Evolutionary conservation across 2,113 vertebrate genomes (phyloP).

Genomic region (Merops nubicus): DNA sequence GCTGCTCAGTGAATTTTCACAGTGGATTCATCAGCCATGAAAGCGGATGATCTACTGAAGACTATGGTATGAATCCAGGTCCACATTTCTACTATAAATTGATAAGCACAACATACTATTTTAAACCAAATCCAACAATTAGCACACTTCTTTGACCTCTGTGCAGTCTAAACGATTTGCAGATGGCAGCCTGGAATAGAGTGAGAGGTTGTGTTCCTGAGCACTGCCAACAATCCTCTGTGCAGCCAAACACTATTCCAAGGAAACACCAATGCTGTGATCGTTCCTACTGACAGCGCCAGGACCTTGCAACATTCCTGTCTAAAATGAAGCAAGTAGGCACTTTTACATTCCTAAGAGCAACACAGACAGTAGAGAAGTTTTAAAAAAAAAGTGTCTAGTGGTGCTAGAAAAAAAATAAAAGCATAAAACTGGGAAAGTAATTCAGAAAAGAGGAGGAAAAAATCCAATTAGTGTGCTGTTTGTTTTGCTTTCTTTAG

Average conservation of each 20-base stretch:
- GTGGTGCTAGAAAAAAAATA: background rate
- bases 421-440: background rate
- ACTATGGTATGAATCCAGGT: background rate
- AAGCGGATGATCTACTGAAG: background rate
- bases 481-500: background rate
- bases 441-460: background rate
- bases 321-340: background rate
- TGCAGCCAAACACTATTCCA: background rate
- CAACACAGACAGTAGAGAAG: background rate
- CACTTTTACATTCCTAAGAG: background rate
- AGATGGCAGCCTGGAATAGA: constrained; percentile 9
- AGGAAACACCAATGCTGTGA: background rate
- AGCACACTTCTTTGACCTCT: background rate
- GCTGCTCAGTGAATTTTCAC: background rate
- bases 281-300: background rate
- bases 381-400: background rate
- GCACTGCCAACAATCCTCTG: background rate
- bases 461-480: background rate
- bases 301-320: background rate
- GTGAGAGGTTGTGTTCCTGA: background rate
- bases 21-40: background rate
- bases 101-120: background rate
- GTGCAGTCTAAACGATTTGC: background rate
- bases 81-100: background rate
- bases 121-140: background rate